Conservation (phyloP, 2,797 vertebrate genomes). For the Sebastiscus albofasciatus region DNA sequence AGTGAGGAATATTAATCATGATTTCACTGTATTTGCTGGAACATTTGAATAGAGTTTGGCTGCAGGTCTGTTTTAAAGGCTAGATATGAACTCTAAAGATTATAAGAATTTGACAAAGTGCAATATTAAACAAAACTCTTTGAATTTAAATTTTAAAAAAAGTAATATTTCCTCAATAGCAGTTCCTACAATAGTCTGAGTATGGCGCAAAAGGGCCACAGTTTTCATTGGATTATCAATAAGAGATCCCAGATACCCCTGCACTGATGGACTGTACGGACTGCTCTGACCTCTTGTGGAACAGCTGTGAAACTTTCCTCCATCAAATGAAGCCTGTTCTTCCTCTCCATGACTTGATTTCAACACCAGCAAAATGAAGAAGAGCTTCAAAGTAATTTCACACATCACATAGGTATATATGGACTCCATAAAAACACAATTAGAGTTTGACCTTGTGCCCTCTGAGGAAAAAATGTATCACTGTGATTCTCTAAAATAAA, state of each 20-base stretch:
- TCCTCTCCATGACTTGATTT: background rate
- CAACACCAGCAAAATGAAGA: background rate
- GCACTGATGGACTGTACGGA: background rate
- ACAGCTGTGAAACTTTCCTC: slow-evolving; percentile 15
- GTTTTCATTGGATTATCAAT: background rate
- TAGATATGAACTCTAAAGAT: background rate
- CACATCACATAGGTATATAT: background rate
- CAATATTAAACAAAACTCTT: background rate
- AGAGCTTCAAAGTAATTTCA: background rate
- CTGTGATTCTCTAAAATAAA: background rate
- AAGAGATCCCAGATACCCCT: background rate
- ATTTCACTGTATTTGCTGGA: background rate
- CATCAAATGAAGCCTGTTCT: background rate
- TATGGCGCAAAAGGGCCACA: background rate
- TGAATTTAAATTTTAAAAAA: background rate
- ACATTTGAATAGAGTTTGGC: background rate
- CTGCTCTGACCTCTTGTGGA: slow-evolving; percentile 68
- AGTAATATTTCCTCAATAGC: background rate
- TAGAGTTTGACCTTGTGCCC: background rate
- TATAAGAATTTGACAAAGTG: background rate
- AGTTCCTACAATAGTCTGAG: background rate
- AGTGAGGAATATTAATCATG: background rate
- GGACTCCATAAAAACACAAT: background rate
- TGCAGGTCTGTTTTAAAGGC: background rate
- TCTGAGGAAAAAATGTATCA: background rate